Evolutionary conservation across 2,113 vertebrate species (phyloP).

Genomic region (Eptesicus fuscus): DNA sequence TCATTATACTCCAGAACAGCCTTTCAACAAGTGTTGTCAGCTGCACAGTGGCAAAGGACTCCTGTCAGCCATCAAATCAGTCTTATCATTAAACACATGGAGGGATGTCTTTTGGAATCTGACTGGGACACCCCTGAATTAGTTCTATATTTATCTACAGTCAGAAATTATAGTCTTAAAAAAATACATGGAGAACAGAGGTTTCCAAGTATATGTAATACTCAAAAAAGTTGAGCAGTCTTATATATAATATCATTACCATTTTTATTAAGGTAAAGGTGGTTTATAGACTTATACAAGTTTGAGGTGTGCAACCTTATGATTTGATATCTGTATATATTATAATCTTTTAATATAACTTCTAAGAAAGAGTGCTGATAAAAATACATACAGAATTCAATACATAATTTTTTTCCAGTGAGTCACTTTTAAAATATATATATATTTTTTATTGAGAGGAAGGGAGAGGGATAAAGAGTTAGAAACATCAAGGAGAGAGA

Average conservation of each 20-base stretch:
- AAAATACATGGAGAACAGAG: background rate
- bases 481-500: no score
- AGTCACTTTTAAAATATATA: background rate
- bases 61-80: conserved; percentile 19
- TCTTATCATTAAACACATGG: background rate
- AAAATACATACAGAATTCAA: background rate
- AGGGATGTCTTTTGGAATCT: background rate
- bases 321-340: background rate
- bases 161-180: background rate
- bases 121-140: background rate
- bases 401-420: background rate
- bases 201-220: background rate
- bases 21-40: background rate
- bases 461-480: no score
- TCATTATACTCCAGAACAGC: conserved; percentile 19
- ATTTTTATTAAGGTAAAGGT: background rate
- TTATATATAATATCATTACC: background rate
- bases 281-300: background rate
- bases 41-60: background rate
- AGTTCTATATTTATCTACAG: background rate
- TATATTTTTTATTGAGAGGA: no score
- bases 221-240: background rate
- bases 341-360: background rate
- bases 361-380: background rate
- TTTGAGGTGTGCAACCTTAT: background rate